phyloP scores from a whole-genome alignment of 2,888 invertebrate genomes.

The Volucella inflata region DNA sequence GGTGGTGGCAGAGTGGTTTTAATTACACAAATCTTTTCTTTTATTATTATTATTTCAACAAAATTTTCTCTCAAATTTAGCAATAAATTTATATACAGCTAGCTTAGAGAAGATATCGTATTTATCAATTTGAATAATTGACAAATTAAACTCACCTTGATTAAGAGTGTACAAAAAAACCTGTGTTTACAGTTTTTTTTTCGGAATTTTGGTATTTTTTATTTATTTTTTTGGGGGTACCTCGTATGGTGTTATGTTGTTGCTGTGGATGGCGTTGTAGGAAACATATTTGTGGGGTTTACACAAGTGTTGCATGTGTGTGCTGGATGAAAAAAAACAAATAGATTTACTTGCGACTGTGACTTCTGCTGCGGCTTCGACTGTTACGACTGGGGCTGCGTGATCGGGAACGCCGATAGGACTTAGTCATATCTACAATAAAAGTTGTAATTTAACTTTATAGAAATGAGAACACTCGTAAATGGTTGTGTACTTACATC shows the following conservation, averaged over 20 bases:
- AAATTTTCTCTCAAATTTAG: constrained; percentile 39
- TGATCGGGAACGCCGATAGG: constrained; percentile 80
- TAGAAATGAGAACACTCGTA: background rate
- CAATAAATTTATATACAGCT: constrained; percentile 54
- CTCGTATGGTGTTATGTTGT: constrained; percentile 68
- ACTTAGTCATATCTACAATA: constrained; percentile 79
- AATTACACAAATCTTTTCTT: constrained; percentile 43
- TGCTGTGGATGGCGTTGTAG: background rate
- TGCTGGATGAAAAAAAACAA: constrained; percentile 3
- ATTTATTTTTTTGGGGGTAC: constrained; percentile 77
- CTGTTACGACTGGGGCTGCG: constrained; percentile 79
- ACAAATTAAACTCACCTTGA: constrained; percentile 76
- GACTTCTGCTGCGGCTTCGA: constrained; percentile 81
- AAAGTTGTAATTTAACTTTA: constrained; percentile 11
- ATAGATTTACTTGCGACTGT: constrained; percentile 80
- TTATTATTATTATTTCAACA: background rate
- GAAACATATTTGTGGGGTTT: constrained; percentile 43
- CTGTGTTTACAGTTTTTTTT: constrained; percentile 52
- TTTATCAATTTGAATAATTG: constrained; percentile 59
- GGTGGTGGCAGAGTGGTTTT: constrained; percentile 48
- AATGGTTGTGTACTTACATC: constrained; percentile 39
- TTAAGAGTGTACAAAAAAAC: constrained; percentile 55
- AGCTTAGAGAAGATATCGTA: constrained; percentile 63
- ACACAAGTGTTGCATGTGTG: constrained; percentile 37
- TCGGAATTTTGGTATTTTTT: constrained; percentile 71